Conservation (phyloP, 92 coral and sea anemone genomes). For the Porites lobata region DNA sequence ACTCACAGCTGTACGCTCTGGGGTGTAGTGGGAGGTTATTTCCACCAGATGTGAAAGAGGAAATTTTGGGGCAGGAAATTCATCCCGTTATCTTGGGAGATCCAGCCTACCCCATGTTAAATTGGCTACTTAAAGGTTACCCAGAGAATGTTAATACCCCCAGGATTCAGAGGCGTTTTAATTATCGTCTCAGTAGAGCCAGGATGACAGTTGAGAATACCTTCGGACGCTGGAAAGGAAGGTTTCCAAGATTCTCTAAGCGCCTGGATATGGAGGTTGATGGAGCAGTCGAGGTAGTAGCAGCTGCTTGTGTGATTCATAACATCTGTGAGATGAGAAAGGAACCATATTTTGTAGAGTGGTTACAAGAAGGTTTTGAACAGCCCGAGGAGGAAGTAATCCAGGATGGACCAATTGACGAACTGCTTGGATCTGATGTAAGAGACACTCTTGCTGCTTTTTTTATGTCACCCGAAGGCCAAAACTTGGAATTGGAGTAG, state of each 20-base stretch:
- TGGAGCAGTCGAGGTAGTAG: neutral
- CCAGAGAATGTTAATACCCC: slow-evolving; percentile 54
- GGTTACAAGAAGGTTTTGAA: slow-evolving; percentile 7
- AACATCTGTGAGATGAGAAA: slow-evolving; percentile 31
- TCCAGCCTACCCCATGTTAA: slow-evolving; percentile 61
- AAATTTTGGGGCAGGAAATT: slow-evolving; percentile 41
- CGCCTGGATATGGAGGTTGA: slow-evolving; percentile 53
- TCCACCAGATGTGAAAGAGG: slow-evolving; percentile 20
- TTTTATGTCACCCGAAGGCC: slow-evolving; percentile 47
- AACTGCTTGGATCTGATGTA: slow-evolving; percentile 47
- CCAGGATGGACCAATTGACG: slow-evolving; percentile 24
- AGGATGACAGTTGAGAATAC: slow-evolving; percentile 69
- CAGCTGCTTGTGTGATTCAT: slow-evolving; percentile 42
- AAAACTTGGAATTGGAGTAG: slow-evolving; percentile 43
- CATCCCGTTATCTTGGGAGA: slow-evolving; percentile 39
- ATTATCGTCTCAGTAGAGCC: slow-evolving; percentile 52
- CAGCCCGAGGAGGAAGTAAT: slow-evolving; percentile 49
- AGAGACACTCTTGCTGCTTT: slow-evolving; percentile 48
- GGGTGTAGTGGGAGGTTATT: slow-evolving; percentile 40
- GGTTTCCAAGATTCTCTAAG: slow-evolving; percentile 52
- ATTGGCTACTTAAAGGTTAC: slow-evolving; percentile 31
- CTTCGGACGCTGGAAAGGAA: slow-evolving; percentile 69
- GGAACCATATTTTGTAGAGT: neutral
- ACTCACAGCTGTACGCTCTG: slow-evolving; percentile 46
- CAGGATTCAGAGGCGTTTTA: slow-evolving; percentile 49